Base-by-base conservation (phyloP, 2,113 vertebrate species). In the Pelvicachromis taeniatus region DNA sequence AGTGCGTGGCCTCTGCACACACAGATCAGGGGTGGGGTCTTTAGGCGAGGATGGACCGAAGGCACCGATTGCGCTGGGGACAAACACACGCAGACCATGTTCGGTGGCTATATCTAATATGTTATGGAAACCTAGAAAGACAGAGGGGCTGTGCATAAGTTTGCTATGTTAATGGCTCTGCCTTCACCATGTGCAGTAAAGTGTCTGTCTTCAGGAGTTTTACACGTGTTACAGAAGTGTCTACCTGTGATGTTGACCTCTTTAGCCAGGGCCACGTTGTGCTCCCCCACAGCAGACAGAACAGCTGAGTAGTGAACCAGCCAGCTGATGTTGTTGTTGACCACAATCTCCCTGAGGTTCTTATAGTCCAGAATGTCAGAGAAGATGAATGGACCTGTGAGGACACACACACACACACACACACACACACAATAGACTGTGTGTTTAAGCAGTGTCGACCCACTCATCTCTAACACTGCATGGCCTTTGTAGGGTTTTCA, bases 301-400 rank as follows among this genome's bases (percentile, higher is more conserved):
- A 0, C 97, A 95, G 68, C 89, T 0, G 89, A 88, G 54, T 98
- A 99, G 88, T 98, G 98, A 59, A 99, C 95, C 1, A 99, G 89
- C 98, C 98, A 99, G 50, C 96, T 97, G 85, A 99, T 96, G 4
- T 97, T 96, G 88, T 98, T 97, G 91, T 98, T 98, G 29, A 99
- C 97, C 89, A 99, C 97, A 1, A 97, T 97, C 95, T 98, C 97
- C 19, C 97, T 95, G 38, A 99, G 95, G 56, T 96, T 97, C 94
- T 98, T 98, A 84, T 96, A 97, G 93, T 99, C 98, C 96, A 98
- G 80, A 87, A 99, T 95, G 80, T 99, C 97, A 0, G 97, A 97
- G 0, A 97, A 99, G 89, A 99, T 96, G 70, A 97, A 99, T 0
- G 98, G 98, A 19, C 98, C 98, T 98, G 35, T 48, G 77, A 78